These are phyloP conservation scores for Conops quadrifasciatus DNA, from an alignment of 2,888 invertebrate species.

Conservation along the genomic window DNA sequence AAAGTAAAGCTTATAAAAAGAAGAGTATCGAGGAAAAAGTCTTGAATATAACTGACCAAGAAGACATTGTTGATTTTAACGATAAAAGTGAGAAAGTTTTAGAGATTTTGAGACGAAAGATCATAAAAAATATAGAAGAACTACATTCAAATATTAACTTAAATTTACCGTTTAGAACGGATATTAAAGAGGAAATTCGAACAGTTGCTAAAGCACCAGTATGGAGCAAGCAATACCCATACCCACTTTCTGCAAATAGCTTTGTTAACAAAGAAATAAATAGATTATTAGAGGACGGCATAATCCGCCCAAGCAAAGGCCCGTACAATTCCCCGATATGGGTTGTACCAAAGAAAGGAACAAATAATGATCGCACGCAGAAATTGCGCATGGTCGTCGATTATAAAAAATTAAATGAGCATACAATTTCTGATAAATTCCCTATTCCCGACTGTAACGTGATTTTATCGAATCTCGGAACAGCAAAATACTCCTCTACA, in stretches of 20 bases:
- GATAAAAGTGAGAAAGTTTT: no score
- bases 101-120: no score
- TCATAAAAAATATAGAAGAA: no score
- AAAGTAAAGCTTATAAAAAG: no score
- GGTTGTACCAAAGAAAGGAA: slow-evolving; percentile 35
- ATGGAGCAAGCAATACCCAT: slow-evolving; percentile 38
- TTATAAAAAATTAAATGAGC: slow-evolving; percentile 38
- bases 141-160: no score
- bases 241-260: slow-evolving; percentile 32
- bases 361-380: slow-evolving; percentile 24
- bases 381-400: slow-evolving; percentile 39
- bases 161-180: slow-evolving; percentile 38
- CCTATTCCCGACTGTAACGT: slow-evolving; percentile 36
- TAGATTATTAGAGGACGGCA: slow-evolving; percentile 23
- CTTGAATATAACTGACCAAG: no score
- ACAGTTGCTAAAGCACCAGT: slow-evolving; percentile 35
- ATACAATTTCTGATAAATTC: slow-evolving; percentile 37
- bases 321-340: no score
- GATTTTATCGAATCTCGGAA: slow-evolving; percentile 37
- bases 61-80: no score
- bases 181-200: slow-evolving; percentile 38
- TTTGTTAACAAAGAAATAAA: slow-evolving; percentile 37
- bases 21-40: no score
- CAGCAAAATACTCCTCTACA: slow-evolving; percentile 36
- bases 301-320: slow-evolving; percentile 32